Evolutionary conservation across 2,888 invertebrate species (phyloP).

Genomic region (Caenorhabditis virilis): DNA sequence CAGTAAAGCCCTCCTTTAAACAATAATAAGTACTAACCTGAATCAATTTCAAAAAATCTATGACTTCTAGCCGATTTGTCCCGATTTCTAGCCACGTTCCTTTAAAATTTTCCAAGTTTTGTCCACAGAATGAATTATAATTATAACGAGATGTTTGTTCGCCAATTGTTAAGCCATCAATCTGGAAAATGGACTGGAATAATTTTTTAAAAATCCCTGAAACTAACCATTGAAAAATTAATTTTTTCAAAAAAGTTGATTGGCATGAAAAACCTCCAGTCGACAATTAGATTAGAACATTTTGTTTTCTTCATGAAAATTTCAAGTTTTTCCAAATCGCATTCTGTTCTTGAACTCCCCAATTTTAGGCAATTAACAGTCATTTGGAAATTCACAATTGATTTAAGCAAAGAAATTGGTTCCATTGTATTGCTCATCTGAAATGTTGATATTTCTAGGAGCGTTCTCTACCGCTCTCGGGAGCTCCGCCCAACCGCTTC

Average conservation of each 20-base stretch:
- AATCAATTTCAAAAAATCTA: conserved; percentile 2
- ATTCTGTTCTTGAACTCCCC: conserved; percentile 14
- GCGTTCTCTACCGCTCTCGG: not conserved
- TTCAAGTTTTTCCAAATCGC: conserved; percentile 5
- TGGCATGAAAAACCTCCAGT: conserved; percentile 18
- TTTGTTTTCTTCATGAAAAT: conserved; percentile 1
- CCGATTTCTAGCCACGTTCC: conserved; percentile 19
- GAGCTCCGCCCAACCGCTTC: conserved; percentile 14
- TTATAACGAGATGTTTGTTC: conserved; percentile 8
- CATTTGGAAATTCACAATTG: not conserved
- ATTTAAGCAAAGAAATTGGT: conserved; percentile 7
- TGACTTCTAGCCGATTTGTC: conserved; percentile 2
- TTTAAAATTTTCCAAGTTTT: conserved; percentile 7
- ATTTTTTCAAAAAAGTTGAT: conserved; percentile 10
- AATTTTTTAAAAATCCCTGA: too few relatives aligned
- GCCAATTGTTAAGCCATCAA: conserved; percentile 11
- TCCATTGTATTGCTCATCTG: conserved; percentile 5
- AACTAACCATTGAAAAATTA: not conserved
- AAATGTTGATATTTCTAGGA: not conserved
- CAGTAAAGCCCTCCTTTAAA: too few relatives aligned
- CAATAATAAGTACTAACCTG: too few relatives aligned
- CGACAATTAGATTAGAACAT: conserved; percentile 12
- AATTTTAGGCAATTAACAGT: conserved; percentile 11
- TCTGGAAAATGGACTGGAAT: conserved; percentile 5
- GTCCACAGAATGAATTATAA: conserved; percentile 5